Base-by-base conservation (phyloP, 2,888 invertebrate species). In the Tromatobia lineatoria region DNA sequence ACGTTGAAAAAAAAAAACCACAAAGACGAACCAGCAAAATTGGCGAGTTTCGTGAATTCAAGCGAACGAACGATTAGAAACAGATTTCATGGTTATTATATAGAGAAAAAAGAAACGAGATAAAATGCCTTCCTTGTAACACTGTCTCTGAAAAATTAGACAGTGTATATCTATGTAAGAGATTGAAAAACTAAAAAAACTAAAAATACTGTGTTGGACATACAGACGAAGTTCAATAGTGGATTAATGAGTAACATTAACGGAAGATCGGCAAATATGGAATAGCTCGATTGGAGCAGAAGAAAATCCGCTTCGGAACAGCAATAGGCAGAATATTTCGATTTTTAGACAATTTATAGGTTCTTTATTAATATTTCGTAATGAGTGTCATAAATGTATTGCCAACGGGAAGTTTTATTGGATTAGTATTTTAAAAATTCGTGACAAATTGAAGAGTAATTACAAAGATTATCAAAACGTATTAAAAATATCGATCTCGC, bases 101-200 rank as follows among this genome's bases (percentile, higher is more conserved):
- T 83, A 85, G 74, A 86, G 85, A 86, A 89, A 86, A 61, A 67
- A 42, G 38, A 78, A 84, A 80, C 74, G 82, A 85, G 82, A 86
- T 80, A 74, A 64, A 86, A 86, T 91, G 91, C 90, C 90, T 91
- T 91, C 88, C 88, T 89, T 85, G 87, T 90, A 89, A 90, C 83
- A 85, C 87, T 88, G 79, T 69, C 74, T 85, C 85, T 83, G 74
- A 71, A 70, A 73, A 45, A 80, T 85, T 85, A 69, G 66, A 23
- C 82, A 73, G 83, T 82, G 85, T 74, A 20, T 82, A 87, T 54
- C 83, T 83, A 83, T 82, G 69, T 79, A 85, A 84, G 84, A 84
- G 50, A 78, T 81, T 80, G 77, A 73, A 78, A 50, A 54, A 42
- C 69, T 20, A 75, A 64, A 61, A 76, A 42, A 69, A 80, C 80